Conservation (phyloP, 1,140 invertebrate genomes). For the Globodera rostochiensis region DNA sequence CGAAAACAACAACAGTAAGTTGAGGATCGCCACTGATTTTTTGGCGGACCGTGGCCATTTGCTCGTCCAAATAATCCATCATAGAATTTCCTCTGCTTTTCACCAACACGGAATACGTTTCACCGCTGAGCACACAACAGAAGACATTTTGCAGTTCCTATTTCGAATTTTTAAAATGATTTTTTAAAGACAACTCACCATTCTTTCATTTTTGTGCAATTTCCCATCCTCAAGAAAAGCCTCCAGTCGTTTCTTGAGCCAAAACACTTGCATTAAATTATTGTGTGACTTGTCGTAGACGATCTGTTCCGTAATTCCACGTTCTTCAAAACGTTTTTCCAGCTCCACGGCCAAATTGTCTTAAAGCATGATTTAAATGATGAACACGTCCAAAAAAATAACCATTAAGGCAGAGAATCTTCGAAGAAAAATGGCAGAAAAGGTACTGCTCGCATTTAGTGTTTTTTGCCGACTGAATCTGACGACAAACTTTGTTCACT, state of each 20-base stretch:
- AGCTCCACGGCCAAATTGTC: slow-evolving; percentile 36
- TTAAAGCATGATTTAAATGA: slow-evolving; percentile 7
- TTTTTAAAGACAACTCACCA: slow-evolving; percentile 30
- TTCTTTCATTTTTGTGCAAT: slow-evolving; percentile 36
- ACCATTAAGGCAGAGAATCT: slow-evolving; percentile 45
- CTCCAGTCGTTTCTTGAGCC: slow-evolving; percentile 46
- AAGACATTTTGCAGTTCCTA: slow-evolving; percentile 45
- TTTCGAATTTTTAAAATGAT: slow-evolving; percentile 8
- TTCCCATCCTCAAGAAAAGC: slow-evolving; percentile 47
- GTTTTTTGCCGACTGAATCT: slow-evolving; percentile 56
- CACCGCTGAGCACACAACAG: slow-evolving; percentile 43
- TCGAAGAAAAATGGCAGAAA: slow-evolving; percentile 49
- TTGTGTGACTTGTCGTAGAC: slow-evolving; percentile 28
- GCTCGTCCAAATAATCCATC: slow-evolving; percentile 28
- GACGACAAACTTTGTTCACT: slow-evolving; percentile 47
- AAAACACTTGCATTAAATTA: slow-evolving; percentile 33
- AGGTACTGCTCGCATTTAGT: slow-evolving; percentile 59
- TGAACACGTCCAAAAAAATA: not conserved
- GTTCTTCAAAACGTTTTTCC: slow-evolving; percentile 35
- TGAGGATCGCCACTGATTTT: slow-evolving; percentile 29
- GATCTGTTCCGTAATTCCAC: slow-evolving; percentile 44
- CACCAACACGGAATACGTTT: slow-evolving; percentile 41
- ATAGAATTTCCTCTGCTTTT: slow-evolving; percentile 30
- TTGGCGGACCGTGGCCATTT: slow-evolving; percentile 15
- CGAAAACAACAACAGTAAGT: slow-evolving; percentile 45